Percentiles rank a stretch among this genome's conserved stretches.
phyloP scores from a whole-genome alignment of 2,113 vertebrate species.

The Meriones unguiculatus region DNA sequence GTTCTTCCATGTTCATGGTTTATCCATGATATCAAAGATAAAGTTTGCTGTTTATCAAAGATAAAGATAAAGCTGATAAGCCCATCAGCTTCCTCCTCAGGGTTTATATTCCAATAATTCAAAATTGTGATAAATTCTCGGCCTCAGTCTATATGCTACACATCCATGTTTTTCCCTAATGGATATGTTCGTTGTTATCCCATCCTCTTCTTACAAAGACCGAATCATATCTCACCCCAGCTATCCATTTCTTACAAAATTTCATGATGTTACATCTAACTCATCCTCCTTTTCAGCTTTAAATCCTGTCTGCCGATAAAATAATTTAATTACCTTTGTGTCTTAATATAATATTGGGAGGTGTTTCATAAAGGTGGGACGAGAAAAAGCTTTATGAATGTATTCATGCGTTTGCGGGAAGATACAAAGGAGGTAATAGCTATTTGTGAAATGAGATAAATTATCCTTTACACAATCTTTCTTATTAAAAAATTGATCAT shows the following conservation, averaged over 20 bases:
- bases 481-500: background rate
- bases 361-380: background rate
- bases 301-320: background rate
- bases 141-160: background rate
- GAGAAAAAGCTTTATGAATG: background rate
- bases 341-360: background rate
- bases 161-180: background rate
- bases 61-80: no score
- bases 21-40: background rate
- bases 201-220: background rate
- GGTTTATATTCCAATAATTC: background rate
- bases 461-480: background rate
- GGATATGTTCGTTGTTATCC: background rate
- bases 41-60: background rate
- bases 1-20: background rate
- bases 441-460: background rate
- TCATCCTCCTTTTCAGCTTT: background rate
- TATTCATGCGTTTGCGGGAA: background rate
- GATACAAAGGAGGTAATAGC: background rate
- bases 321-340: background rate
- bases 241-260: background rate
- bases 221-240: background rate
- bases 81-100: background rate
- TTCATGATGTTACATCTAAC: background rate
- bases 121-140: background rate